Conservation (phyloP, 2,797 vertebrate species). For the Fratercula arctica region DNA sequence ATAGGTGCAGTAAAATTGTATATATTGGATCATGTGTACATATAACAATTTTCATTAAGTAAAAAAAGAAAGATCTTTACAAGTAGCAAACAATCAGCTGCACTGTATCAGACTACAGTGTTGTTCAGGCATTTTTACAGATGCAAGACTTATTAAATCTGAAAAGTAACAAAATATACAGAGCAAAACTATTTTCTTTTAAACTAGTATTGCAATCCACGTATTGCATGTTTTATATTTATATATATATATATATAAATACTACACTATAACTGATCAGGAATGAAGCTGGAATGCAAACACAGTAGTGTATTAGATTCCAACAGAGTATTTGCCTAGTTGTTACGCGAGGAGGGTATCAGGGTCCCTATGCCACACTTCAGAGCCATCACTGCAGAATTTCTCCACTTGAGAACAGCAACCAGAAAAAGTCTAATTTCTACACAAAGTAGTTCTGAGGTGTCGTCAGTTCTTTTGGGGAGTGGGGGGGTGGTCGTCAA, state of each 20-base stretch:
- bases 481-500: background rate
- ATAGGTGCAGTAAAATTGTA: constrained; percentile 62
- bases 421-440: background rate
- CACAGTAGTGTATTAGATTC: constrained; percentile 41
- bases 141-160: constrained; percentile 78
- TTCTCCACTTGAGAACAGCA: background rate
- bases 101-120: constrained; percentile 37
- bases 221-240: constrained; percentile 34
- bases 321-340: constrained; percentile 26
- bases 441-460: background rate
- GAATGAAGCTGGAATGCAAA: constrained; percentile 65
- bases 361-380: background rate
- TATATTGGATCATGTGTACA: constrained; percentile 21
- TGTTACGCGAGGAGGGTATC: background rate
- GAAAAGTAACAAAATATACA: constrained; percentile 92
- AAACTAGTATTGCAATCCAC: constrained; percentile 79
- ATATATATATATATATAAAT: constrained; percentile 85
- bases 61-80: constrained; percentile 80
- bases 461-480: background rate
- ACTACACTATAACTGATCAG: constrained; percentile 79
- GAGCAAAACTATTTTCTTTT: constrained; percentile 87
- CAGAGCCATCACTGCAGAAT: background rate
- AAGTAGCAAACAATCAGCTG: constrained; percentile 73
- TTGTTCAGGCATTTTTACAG: constrained; percentile 70
- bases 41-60: constrained; percentile 60